Evolutionary conservation across 2,113 vertebrate genomes (phyloP).

Genomic region (Marmota monax): DNA sequence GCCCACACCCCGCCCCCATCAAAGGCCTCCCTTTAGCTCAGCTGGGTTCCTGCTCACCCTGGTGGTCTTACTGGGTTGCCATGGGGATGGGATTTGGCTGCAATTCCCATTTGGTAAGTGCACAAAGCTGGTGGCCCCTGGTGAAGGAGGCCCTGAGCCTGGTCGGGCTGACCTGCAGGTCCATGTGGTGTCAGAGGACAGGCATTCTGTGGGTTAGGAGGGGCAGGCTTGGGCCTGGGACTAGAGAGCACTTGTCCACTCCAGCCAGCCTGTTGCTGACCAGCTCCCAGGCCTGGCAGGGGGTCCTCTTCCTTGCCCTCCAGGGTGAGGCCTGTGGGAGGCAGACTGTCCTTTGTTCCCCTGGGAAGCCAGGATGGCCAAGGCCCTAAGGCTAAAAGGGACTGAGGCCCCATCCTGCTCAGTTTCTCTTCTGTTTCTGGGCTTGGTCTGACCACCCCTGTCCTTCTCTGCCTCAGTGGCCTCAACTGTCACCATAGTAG

Average conservation of each 20-base stretch:
- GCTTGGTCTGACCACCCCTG: not conserved
- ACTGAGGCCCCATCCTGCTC: not conserved
- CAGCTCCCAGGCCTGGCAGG: not conserved
- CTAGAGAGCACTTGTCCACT: too few species aligned
- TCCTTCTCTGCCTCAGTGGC: not conserved
- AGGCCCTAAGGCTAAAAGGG: not conserved
- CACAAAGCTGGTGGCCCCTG: not conserved
- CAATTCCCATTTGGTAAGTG: not conserved
- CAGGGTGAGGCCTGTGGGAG: accelerated
- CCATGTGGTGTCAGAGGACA: not conserved
- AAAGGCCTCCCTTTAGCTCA: not conserved
- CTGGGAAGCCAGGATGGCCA: not conserved
- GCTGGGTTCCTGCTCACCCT: not conserved
- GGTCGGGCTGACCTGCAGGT: not conserved
- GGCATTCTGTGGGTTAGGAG: accelerated
- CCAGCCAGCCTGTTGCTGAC: not conserved
- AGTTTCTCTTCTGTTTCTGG: not conserved
- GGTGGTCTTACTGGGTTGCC: not conserved
- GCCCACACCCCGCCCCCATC: not conserved
- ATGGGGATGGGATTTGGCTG: not conserved
- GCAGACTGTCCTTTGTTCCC: not conserved
- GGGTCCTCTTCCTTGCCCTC: not conserved
- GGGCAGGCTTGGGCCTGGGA: not conserved
- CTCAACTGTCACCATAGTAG: not conserved
- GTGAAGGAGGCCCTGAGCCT: not conserved